A percentile compares a stretch with the other conserved stretches of the same genome.
These are phyloP conservation scores for Nomada hirtipes DNA, from an alignment of 2,888 invertebrate species.

Conservation along the genomic window DNA sequence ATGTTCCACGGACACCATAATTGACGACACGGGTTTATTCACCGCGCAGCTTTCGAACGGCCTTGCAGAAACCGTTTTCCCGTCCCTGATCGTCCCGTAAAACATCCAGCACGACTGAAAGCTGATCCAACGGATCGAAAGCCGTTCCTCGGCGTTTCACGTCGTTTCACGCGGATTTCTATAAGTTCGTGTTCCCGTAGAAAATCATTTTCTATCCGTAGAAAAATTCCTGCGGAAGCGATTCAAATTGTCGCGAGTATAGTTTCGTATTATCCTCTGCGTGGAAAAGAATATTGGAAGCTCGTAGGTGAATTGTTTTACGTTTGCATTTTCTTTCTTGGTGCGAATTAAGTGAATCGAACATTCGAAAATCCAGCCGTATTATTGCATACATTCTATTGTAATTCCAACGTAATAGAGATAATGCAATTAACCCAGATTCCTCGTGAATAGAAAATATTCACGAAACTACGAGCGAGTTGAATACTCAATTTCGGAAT, in stretches of 20 bases:
- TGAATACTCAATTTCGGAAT: no score
- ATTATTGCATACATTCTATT: no score
- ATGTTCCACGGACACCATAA: slow-evolving; percentile 59
- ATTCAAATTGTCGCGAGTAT: not conserved
- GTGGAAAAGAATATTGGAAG: no score
- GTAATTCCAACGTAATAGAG: no score
- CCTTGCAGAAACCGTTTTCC: slow-evolving; percentile 62
- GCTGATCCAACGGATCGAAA: slow-evolving; percentile 43
- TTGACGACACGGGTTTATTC: slow-evolving; percentile 47
- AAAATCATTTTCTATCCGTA: not conserved
- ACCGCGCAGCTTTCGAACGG: slow-evolving; percentile 59
- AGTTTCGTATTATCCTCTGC: no score
- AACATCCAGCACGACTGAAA: slow-evolving; percentile 37
- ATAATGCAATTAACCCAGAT: no score
- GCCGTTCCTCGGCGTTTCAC: slow-evolving; percentile 32
- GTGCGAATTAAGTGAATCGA: no score
- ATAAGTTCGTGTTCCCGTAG: not conserved
- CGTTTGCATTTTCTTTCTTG: no score
- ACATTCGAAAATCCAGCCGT: no score
- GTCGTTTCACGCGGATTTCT: slow-evolving; percentile 28
- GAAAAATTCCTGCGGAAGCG: not conserved
- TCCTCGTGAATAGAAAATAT: no score
- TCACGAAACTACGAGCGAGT: no score
- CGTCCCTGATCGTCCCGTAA: slow-evolving; percentile 44
- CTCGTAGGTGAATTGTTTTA: no score